Percentiles rank a stretch among this genome's conserved stretches.
These are phyloP conservation scores for Hydrophis major DNA, from an alignment of 2,797 vertebrate species.

Conservation along the genomic window DNA sequence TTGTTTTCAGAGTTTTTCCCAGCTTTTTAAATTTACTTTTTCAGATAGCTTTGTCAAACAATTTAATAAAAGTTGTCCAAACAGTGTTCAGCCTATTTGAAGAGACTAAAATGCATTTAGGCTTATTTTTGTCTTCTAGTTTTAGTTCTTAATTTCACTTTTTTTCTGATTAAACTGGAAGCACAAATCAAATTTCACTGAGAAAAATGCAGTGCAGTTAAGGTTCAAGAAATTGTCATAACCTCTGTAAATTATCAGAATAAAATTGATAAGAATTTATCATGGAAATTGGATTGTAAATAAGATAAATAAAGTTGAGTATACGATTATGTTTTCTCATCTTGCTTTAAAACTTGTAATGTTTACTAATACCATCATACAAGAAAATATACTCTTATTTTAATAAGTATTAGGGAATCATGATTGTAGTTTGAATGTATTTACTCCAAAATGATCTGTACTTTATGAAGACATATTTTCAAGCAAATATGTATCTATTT, in stretches of 20 bases:
- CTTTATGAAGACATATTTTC: not conserved
- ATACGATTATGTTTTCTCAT: conserved; percentile 23
- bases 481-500: not conserved
- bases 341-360: conserved; percentile 42
- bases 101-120: not conserved
- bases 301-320: conserved; percentile 31
- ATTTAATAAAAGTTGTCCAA: conserved; percentile 41
- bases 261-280: conserved; percentile 20
- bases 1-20: conserved; percentile 24
- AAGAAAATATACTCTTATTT: conserved; percentile 40
- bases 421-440: not conserved
- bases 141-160: not conserved
- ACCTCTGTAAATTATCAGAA: conserved; percentile 9
- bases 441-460: not conserved
- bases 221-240: not conserved
- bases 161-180: not conserved
- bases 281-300: conserved; percentile 10
- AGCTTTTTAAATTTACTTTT: conserved; percentile 49
- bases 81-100: conserved; percentile 32
- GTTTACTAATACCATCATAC: conserved; percentile 40
- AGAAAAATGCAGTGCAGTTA: conserved; percentile 5
- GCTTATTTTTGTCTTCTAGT: not conserved
- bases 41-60: conserved; percentile 48
- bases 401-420: conserved; percentile 14
- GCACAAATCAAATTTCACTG: not conserved